Conservation (phyloP, 2,888 invertebrate genomes). For the Diaphora mendica region DNA sequence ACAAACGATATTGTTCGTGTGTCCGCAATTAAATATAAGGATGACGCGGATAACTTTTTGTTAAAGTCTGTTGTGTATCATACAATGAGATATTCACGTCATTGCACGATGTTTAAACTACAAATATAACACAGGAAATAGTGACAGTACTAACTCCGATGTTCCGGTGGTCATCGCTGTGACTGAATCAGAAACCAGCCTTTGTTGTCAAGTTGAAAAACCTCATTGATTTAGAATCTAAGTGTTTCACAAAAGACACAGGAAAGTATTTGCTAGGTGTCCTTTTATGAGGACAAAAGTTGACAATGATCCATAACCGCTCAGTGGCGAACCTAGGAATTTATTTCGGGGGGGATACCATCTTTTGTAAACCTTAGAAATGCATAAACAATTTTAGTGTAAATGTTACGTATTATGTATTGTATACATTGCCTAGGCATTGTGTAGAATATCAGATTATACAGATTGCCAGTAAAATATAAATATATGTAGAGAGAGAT, state of each 20-base stretch:
- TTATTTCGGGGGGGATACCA: no score
- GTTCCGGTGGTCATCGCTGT: background rate
- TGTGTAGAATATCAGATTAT: no score
- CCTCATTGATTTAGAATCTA: background rate
- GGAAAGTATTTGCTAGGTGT: background rate
- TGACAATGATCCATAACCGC: no score
- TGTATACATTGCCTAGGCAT: no score
- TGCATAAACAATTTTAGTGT: no score
- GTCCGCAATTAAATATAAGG: conserved; percentile 53
- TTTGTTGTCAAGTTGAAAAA: background rate
- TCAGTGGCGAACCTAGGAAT: no score
- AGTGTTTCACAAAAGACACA: background rate
- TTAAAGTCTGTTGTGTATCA: conserved; percentile 31
- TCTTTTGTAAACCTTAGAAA: no score
- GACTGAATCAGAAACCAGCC: background rate
- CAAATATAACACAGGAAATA: conserved; percentile 9
- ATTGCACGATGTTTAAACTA: conserved; percentile 33
- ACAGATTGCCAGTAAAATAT: no score
- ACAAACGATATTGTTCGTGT: background rate
- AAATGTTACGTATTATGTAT: no score
- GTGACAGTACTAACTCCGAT: conserved; percentile 1
- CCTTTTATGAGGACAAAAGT: background rate
- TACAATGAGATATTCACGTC: conserved; percentile 28
- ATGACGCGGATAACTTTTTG: conserved; percentile 71
- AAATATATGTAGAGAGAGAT: no score